Evolutionary conservation across 2,797 vertebrate species (phyloP).

Genomic region (Bradypus variegatus): DNA sequence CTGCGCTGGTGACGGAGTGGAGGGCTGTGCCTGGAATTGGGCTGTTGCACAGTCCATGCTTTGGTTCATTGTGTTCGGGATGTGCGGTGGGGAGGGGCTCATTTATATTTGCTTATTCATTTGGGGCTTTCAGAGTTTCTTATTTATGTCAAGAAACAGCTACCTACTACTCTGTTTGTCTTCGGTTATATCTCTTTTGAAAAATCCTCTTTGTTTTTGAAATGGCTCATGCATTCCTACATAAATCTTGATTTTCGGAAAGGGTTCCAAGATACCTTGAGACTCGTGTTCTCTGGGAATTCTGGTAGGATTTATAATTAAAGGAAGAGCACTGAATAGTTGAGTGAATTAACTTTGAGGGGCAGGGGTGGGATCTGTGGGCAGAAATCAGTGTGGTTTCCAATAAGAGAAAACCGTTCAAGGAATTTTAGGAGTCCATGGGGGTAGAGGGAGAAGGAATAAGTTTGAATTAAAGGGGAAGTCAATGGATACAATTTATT

Average conservation of each 20-base stretch:
- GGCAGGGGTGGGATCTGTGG: not conserved
- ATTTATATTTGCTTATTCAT: not conserved
- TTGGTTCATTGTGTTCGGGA: not conserved
- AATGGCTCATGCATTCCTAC: not conserved
- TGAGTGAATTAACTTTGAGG: not conserved
- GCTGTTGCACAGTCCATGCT: not conserved
- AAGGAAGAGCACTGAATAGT: not conserved
- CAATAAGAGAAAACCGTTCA: not conserved
- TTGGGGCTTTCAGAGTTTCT: not conserved
- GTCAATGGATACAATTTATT: not conserved
- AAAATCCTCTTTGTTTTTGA: not conserved
- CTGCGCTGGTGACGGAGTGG: rapidly evolving
- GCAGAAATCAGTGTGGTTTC: not conserved
- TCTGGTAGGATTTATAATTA: not conserved
- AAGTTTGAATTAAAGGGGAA: not conserved
- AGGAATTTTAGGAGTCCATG: not conserved
- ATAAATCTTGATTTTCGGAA: not conserved
- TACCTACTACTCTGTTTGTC: not conserved
- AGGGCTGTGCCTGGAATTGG: not conserved
- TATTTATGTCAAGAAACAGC: not conserved
- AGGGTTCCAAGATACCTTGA: not conserved
- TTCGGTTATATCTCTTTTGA: not conserved
- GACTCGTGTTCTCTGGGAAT: not conserved
- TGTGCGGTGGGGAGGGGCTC: not conserved
- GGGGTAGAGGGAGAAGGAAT: not conserved